Evolutionary conservation across 2,888 invertebrate genomes (phyloP), one percentile per base, ranked within the genome.

Genomic region (Sepioteuthis lessoniana): DNA sequence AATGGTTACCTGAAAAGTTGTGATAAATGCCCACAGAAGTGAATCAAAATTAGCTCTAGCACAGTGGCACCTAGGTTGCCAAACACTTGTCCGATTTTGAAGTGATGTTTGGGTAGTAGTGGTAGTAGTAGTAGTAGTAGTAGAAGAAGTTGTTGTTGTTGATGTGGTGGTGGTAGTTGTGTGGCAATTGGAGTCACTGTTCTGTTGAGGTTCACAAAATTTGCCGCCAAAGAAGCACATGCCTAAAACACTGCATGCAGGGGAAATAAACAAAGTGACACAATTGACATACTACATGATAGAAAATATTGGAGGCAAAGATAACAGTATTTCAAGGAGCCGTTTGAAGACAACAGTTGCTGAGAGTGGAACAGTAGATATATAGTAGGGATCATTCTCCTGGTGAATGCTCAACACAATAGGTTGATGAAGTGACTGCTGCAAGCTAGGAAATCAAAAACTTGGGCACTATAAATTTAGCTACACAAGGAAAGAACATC

Each of bases 171-270:
- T 46, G 47, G 92, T 92, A 42, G 92, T 92, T 37, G 42, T 46
- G 38, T 50, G n/a, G 93, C 35, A 50, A 35, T 60, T n/a, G 50
- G 50, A 55, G 46, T 93, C 93, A 95, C 95, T 94, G 95, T 95
- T 90, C 95, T 94, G 98, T 95, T 98, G 98, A 98, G 98, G 98
- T 98, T 98, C 98, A 98, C 99, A 99, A 98, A 99, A 99, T 98
- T 99, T 99, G 98, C 99, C 99, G 98, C 99, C 99, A 98, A 99
- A 99, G 98, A 99, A 98, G 98, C 99, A 99, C 99, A 99, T 99
- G 98, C 99, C 99, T 98, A 99, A 99, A 98, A 99, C 99, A 98
- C 99, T 99, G 98, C 98, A 98, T 98, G 98, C 94, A 76, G 92
- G 90, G 94, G 42, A 94, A 76, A 94, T 91, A 90, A 94, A 93